phyloP scores from a whole-genome alignment of 92 coral and sea anemone species.

The Phenganax stokvisi region DNA sequence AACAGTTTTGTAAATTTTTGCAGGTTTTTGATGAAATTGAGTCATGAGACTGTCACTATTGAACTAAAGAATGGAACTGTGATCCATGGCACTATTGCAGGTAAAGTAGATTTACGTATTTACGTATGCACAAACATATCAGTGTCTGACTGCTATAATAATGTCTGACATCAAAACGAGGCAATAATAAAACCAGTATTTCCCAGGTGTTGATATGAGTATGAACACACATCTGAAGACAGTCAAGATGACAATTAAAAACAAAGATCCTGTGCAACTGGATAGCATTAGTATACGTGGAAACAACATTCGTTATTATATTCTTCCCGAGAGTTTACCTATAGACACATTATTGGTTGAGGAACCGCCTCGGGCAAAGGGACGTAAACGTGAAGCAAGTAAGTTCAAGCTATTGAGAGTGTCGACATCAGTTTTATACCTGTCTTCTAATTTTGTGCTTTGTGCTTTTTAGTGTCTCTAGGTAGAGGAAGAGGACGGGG shows the following conservation, averaged over 20 bases:
- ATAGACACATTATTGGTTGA: conserved; percentile 87
- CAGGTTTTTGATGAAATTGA: conserved; percentile 98
- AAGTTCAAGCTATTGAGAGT: not conserved
- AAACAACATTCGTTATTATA: conserved; percentile 91
- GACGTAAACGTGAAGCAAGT: conserved; percentile 97
- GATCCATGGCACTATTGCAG: conserved; percentile 97
- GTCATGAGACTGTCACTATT: conserved; percentile 97
- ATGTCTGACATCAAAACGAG: not conserved
- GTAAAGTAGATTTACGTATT: conserved; percentile 33
- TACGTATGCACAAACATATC: not conserved
- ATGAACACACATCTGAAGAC: conserved; percentile 98
- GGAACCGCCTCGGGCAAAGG: conserved; percentile 90
- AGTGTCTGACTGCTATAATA: not conserved
- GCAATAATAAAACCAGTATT: not conserved
- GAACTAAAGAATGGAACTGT: conserved; percentile 98
- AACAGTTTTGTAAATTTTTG: conserved; percentile 18
- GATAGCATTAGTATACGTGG: conserved; percentile 92
- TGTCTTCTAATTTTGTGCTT: not conserved
- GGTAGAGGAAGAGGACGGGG: conserved; percentile 94
- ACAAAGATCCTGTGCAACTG: conserved; percentile 92
- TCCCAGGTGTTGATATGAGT: conserved; percentile 93
- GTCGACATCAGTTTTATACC: no score
- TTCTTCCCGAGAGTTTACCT: conserved; percentile 96
- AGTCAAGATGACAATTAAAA: conserved; percentile 95
- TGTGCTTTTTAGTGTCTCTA: conserved; percentile 54